Evolutionary conservation across 2,797 vertebrate species (phyloP).

Genomic region (Netta rufina): DNA sequence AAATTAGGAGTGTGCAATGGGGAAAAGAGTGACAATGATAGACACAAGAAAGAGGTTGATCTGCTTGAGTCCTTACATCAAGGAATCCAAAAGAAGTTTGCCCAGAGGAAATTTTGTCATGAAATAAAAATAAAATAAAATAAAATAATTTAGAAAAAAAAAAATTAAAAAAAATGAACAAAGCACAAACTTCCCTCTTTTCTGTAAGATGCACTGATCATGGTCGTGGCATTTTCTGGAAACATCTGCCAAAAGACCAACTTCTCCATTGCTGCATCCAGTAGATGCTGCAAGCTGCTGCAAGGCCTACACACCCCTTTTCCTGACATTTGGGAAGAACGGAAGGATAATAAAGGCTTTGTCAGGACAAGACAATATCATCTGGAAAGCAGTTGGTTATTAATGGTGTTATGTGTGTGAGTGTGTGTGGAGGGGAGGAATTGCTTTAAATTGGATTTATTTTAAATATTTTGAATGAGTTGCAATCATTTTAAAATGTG

Average conservation of each 20-base stretch:
- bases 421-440: too few species aligned
- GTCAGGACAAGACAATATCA: neutral
- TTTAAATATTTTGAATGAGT: constrained; percentile 20
- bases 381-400: constrained; percentile 8
- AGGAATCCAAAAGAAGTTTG: neutral
- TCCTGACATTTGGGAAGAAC: neutral
- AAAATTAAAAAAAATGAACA: neutral
- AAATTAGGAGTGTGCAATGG: neutral
- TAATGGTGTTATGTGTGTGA: neutral
- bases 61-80: neutral
- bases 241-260: neutral
- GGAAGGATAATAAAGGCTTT: neutral
- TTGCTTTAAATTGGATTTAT: constrained; percentile 6
- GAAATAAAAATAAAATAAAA: neutral
- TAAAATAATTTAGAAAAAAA: neutral
- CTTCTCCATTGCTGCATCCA: neutral
- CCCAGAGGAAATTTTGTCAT: neutral
- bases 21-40: neutral
- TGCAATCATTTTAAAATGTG: neutral
- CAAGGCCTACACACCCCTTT: neutral
- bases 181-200: neutral
- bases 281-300: neutral
- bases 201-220: neutral
- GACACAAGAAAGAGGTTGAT: neutral
- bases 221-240: neutral